These are phyloP conservation scores for Opisthocomus hoazin DNA, from an alignment of 2,113 vertebrate species.

Conservation along the genomic window DNA sequence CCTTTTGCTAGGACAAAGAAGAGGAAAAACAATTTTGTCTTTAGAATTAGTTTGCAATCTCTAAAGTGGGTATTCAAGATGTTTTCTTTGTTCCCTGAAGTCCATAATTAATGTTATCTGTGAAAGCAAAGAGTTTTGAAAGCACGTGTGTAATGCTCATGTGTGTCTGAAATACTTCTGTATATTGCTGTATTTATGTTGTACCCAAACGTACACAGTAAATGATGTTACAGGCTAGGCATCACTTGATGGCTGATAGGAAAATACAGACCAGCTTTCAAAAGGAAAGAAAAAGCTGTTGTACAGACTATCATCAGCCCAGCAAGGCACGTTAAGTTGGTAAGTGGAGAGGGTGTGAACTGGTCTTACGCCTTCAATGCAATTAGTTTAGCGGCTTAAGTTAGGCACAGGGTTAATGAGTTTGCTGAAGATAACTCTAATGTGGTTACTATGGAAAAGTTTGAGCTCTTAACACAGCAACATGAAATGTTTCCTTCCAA, in stretches of 20 bases:
- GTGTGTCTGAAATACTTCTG: neutral
- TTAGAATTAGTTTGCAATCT: neutral
- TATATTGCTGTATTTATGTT: neutral
- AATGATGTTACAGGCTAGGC: neutral
- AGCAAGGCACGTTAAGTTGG: neutral
- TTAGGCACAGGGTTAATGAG: neutral
- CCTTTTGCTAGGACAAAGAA: neutral
- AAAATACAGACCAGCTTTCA: neutral
- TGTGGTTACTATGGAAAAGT: neutral
- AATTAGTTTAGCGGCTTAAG: neutral
- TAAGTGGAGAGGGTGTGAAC: neutral
- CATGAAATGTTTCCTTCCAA: neutral
- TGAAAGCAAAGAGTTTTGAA: neutral
- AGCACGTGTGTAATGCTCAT: fast-evolving
- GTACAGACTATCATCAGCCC: neutral
- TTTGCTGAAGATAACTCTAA: neutral
- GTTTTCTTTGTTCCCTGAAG: neutral
- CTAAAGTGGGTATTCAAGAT: neutral
- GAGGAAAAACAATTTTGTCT: neutral
- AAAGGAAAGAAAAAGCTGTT: neutral
- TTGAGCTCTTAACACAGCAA: neutral
- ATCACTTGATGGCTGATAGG: neutral
- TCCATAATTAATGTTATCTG: neutral
- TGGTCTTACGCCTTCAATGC: neutral
- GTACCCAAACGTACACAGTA: neutral